phyloP scores from a whole-genome alignment of 2,113 vertebrate genomes.

The Scolopax mira region DNA sequence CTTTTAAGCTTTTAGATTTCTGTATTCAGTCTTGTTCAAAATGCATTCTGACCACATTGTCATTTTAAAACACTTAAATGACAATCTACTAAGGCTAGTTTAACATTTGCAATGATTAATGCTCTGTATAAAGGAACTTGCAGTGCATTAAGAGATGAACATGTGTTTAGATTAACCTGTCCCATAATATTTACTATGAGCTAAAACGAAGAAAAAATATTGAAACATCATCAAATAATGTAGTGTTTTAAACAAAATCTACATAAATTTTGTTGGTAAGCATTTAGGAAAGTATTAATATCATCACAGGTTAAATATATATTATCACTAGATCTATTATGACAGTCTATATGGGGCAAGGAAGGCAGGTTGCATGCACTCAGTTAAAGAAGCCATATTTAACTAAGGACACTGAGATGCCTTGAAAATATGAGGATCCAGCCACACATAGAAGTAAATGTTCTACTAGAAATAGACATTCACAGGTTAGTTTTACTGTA shows the following conservation, averaged over 20 bases:
- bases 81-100: conserved; percentile 4
- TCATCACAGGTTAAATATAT: not conserved
- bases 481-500: not conserved
- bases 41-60: not conserved
- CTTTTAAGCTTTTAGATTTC: not conserved
- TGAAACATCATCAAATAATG: not conserved
- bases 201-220: not conserved
- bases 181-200: not conserved
- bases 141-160: not conserved
- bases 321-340: not conserved
- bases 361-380: not conserved
- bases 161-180: not conserved
- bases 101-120: conserved; percentile 27
- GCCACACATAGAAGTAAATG: not conserved
- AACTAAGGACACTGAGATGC: not conserved
- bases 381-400: not conserved
- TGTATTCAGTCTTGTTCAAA: not conserved
- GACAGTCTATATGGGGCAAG: not conserved
- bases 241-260: not conserved
- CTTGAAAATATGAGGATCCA: not conserved
- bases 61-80: not conserved
- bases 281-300: not conserved
- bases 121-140: not conserved
- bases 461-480: not conserved
- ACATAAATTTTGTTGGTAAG: not conserved